Evolutionary conservation across 2,113 vertebrate species (phyloP), one percentile per base, ranked within the genome.

Genomic region (Apistogramma diplotaenia): DNA sequence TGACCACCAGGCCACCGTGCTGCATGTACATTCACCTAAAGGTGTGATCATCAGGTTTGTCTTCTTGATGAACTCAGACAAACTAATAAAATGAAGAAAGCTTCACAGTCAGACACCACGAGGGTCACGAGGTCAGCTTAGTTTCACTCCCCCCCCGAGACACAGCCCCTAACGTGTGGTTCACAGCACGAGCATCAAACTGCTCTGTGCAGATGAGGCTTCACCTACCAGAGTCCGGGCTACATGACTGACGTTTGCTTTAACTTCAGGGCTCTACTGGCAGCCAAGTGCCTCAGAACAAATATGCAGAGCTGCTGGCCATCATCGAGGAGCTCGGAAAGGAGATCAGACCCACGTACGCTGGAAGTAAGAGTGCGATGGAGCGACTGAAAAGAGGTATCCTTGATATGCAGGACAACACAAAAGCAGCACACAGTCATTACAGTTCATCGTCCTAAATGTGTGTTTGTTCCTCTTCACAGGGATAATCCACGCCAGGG

Each of bases 351-450:
- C 98, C 98, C 13, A 99, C 98, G 0, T 99, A 99, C 0, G 98
- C 98, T 1, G 98, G 98, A 56, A 99, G 98, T 83, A 99, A 99
- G 95, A 99, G 97, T 18, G 98, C 98, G 1, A 99, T 99, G 98
- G 98, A 99, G 92, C 95, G 98, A 78, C 96, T 99, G 85, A 99
- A 99, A 91, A 95, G 98, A 95, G 98, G 98, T 99, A 35, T 74
- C 25, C 40, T 67, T 67, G 43, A 70, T 70, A 49, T 6, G 35
- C 16, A 23, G 40, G 55, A 16, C 21, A 6, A 53, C 35, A 60
- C 49, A 65, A 57, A 56, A 70, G 25, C 15, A 31, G 16, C 6
- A 33, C 2, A 3, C 2, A 49, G 19, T 9, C 65, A n/a, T 81
- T 4, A 43, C 3, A 13, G 31, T 74, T 51, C 67, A 23, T 76